These are phyloP conservation scores for Eospalax fontanierii DNA, from an alignment of 2,797 vertebrate genomes.

Conservation along the genomic window DNA sequence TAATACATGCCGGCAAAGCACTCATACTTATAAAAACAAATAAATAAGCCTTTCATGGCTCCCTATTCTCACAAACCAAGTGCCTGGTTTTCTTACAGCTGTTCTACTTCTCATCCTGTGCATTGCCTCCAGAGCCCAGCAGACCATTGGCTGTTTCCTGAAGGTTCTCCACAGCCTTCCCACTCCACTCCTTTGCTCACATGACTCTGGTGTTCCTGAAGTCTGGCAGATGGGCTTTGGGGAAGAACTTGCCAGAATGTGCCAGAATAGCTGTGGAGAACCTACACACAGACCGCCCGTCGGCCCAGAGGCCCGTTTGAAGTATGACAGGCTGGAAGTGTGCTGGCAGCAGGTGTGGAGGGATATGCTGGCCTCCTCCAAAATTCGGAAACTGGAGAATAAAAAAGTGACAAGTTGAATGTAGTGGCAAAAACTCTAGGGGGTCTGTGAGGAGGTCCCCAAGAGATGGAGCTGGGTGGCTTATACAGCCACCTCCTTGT, in stretches of 20 bases:
- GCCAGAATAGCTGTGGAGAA: constrained; percentile 72
- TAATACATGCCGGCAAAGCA: too few relatives aligned
- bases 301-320: constrained; percentile 5
- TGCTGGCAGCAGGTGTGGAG: background rate
- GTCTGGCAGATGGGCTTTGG: constrained; percentile 61
- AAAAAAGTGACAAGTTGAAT: background rate
- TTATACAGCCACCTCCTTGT: background rate
- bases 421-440: background rate
- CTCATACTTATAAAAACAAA: too few relatives aligned
- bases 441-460: background rate
- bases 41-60: background rate
- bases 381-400: background rate
- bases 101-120: background rate
- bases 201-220: background rate
- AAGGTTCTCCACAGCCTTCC: background rate
- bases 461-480: background rate
- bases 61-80: background rate
- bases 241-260: background rate
- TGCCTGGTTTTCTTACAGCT: background rate
- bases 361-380: background rate
- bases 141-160: background rate
- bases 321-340: background rate
- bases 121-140: background rate
- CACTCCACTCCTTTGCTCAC: background rate
- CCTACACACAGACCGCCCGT: constrained; percentile 3